phyloP scores from a whole-genome alignment of 2,113 vertebrate species.

The Progne subis region DNA sequence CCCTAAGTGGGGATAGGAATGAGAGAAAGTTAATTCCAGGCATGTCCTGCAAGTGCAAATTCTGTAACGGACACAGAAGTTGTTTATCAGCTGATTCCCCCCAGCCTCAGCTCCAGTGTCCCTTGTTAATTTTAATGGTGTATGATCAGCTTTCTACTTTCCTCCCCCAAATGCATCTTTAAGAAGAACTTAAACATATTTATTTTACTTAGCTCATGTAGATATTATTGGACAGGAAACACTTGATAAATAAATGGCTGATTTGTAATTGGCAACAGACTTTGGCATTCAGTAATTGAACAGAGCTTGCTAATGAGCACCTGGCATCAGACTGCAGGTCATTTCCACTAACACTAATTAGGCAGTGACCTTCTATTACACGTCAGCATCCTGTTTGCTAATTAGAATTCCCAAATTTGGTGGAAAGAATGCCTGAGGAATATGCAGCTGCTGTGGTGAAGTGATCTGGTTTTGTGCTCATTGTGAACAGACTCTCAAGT shows the following conservation, averaged over 20 bases:
- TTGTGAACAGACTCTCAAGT: neutral
- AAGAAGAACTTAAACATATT: neutral
- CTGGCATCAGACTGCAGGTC: neutral
- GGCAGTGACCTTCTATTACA: neutral
- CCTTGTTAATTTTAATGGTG: neutral
- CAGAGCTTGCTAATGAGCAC: neutral
- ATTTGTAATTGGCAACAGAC: neutral
- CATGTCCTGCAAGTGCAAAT: neutral
- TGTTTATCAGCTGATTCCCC: neutral
- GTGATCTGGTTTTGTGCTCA: neutral
- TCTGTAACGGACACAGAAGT: neutral
- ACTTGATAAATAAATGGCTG: neutral
- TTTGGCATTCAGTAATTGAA: neutral
- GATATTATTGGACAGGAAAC: neutral
- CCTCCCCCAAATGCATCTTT: neutral
- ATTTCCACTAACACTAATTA: neutral
- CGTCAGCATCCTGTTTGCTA: neutral
- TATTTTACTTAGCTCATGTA: neutral
- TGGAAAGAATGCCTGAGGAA: neutral
- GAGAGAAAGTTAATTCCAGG: neutral
- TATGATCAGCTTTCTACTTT: neutral
- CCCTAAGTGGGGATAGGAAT: neutral
- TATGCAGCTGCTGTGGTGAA: neutral
- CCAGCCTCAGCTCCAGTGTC: neutral
- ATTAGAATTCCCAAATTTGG: neutral